Percentiles rank a stretch among this genome's conserved stretches.
Evolutionary conservation across 2,113 vertebrate species (phyloP).

Genomic region (Callocephalon fimbriatum): DNA sequence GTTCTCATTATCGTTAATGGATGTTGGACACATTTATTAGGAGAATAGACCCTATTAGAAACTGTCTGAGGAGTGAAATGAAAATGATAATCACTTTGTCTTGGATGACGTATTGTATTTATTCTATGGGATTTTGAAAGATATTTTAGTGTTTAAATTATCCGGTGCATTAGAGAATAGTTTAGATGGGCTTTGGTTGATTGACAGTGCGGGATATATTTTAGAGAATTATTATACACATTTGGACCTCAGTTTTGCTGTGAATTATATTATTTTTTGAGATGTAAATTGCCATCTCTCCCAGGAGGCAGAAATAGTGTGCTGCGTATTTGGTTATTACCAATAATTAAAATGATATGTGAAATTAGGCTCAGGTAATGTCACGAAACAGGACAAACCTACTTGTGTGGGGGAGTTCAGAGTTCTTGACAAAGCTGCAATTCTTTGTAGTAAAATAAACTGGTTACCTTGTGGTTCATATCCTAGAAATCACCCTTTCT

Average conservation of each 20-base stretch:
- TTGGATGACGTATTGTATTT: conserved; percentile 47
- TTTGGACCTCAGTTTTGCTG: conserved; percentile 26
- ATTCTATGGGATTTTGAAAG: conserved; percentile 44
- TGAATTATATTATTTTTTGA: conserved; percentile 47
- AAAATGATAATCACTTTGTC: conserved; percentile 43
- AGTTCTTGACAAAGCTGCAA: not conserved
- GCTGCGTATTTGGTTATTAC: conserved; percentile 30
- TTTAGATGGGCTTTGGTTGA: conserved; percentile 39
- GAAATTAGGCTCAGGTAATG: not conserved
- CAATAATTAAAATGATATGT: conserved; percentile 41
- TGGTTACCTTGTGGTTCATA: not conserved
- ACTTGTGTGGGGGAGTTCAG: not conserved
- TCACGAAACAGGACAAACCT: not conserved
- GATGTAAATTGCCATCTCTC: conserved; percentile 22
- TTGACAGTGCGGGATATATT: conserved; percentile 37
- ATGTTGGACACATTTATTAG: not conserved
- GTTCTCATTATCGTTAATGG: conserved; percentile 3
- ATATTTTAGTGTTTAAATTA: conserved; percentile 51
- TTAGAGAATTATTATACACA: conserved; percentile 34
- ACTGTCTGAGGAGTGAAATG: conserved; percentile 13
- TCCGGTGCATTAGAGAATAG: conserved; percentile 7
- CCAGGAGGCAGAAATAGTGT: not conserved
- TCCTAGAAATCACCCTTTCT: not conserved
- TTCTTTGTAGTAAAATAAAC: not conserved
- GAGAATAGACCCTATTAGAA: not conserved